Conservation (phyloP, 2,797 vertebrate species). For the Parotocinclus haroldoi region DNA sequence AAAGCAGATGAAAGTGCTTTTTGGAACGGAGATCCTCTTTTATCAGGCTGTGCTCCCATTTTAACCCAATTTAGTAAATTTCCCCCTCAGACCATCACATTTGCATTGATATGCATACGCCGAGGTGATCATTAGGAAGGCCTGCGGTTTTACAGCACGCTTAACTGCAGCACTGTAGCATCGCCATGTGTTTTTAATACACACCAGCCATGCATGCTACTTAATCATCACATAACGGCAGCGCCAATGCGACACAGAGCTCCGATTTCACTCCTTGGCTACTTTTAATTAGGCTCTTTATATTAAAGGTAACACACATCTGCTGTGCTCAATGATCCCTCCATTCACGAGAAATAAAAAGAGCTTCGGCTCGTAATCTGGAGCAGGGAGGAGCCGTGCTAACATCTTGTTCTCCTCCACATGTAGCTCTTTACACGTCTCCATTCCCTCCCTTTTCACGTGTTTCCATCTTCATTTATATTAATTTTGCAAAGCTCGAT, state of each 20-base stretch:
- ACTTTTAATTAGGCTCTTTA: slow-evolving; percentile 48
- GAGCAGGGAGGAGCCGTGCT: slow-evolving; percentile 33
- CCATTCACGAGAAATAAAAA: not conserved
- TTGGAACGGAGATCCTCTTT: not conserved
- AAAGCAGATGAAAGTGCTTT: slow-evolving; percentile 22
- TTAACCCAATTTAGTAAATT: not conserved
- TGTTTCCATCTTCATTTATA: slow-evolving; percentile 49
- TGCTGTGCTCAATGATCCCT: slow-evolving; percentile 11
- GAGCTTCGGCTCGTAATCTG: slow-evolving; percentile 11
- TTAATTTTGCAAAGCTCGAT: slow-evolving; percentile 52
- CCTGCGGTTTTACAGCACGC: slow-evolving; percentile 7
- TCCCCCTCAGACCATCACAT: slow-evolving; percentile 8
- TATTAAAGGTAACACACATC: slow-evolving; percentile 44
- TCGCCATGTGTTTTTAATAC: slow-evolving; percentile 28
- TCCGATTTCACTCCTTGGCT: slow-evolving; percentile 16
- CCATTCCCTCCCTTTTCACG: slow-evolving; percentile 37
- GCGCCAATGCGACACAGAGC: slow-evolving; percentile 6
- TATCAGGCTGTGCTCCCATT: not conserved
- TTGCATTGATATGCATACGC: slow-evolving; percentile 10
- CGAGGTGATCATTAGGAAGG: slow-evolving; percentile 12
- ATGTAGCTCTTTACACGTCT: slow-evolving; percentile 10
- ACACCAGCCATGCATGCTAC: slow-evolving; percentile 23
- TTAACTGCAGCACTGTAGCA: slow-evolving; percentile 8
- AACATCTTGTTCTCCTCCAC: slow-evolving; percentile 14
- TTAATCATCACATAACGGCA: slow-evolving; percentile 39